Conservation (phyloP, 2,888 invertebrate genomes). For the Eupelmus urozonus region DNA sequence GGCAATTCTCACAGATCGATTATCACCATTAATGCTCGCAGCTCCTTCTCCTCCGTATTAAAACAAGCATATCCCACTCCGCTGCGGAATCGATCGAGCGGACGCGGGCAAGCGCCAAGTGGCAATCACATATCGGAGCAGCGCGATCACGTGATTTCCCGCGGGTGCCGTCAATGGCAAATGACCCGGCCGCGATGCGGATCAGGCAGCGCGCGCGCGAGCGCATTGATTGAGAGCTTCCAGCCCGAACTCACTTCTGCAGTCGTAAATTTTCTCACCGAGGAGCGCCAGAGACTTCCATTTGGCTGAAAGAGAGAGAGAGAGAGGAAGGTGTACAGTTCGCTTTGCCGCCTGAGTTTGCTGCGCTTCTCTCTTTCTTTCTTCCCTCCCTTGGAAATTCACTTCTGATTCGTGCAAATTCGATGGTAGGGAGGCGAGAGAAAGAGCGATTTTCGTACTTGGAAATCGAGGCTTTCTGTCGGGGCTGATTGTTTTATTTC, state of each 20-base stretch:
- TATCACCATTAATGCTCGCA: constrained; percentile 41
- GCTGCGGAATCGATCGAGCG: constrained; percentile 26
- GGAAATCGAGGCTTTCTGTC: background rate
- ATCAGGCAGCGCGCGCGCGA: too few species aligned
- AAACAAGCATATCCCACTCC: background rate
- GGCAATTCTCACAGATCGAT: constrained; percentile 47
- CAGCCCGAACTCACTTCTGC: constrained; percentile 38
- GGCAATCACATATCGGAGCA: constrained; percentile 71
- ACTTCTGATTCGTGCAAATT: constrained; percentile 45
- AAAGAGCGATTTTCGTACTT: background rate
- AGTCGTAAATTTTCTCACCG: constrained; percentile 42
- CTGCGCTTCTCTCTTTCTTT: background rate
- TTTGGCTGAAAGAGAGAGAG: too few species aligned
- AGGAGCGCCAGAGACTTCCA: too few species aligned
- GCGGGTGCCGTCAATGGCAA: constrained; percentile 73
- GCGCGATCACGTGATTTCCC: constrained; percentile 75
- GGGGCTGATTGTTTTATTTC: constrained; percentile 26
- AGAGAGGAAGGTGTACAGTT: too few species aligned
- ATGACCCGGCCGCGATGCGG: constrained; percentile 68
- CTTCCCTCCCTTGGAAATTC: constrained; percentile 36
- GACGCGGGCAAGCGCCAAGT: constrained; percentile 69
- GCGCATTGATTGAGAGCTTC: constrained; percentile 57
- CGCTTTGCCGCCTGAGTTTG: background rate
- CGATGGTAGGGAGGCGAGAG: background rate
- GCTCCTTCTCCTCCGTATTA: background rate